Evolutionary conservation across 2,797 vertebrate species (phyloP).

Genomic region (Poecilia picta): DNA sequence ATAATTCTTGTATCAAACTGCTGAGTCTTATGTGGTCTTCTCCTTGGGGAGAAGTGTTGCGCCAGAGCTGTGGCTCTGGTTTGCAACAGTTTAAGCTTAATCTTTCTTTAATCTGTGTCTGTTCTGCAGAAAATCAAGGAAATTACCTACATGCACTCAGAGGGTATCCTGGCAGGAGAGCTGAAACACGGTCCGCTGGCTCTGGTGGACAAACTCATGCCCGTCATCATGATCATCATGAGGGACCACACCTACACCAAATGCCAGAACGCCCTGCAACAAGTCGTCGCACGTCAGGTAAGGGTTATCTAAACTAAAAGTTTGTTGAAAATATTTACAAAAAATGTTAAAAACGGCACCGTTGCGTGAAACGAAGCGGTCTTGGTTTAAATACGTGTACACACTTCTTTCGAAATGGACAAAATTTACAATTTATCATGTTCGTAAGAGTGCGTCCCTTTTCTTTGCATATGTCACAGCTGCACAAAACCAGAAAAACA

Average conservation of each 20-base stretch:
- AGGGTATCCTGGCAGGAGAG: slow-evolving; percentile 96
- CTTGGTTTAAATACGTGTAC: neutral
- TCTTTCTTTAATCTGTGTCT: neutral
- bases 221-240: slow-evolving; percentile 99
- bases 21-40: neutral
- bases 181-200: slow-evolving; percentile 96
- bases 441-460: neutral
- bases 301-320: slow-evolving; percentile 13
- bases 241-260: slow-evolving; percentile 94
- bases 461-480: neutral
- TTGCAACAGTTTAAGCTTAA: neutral
- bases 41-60: neutral
- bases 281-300: slow-evolving; percentile 94
- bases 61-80: neutral
- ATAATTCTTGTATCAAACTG: neutral
- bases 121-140: slow-evolving; percentile 95
- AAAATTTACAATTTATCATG: neutral
- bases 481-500: neutral
- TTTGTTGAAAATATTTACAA: neutral
- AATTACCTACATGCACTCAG: slow-evolving; percentile 99
- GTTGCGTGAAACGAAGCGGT: neutral
- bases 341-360: neutral
- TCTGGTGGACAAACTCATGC: slow-evolving; percentile 97
- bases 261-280: slow-evolving; percentile 98
- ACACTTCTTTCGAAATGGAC: neutral